Percentiles rank a stretch among this genome's conserved stretches.
phyloP scores from a whole-genome alignment of 2,888 invertebrate genomes.

The Leptothorax acervorum region DNA sequence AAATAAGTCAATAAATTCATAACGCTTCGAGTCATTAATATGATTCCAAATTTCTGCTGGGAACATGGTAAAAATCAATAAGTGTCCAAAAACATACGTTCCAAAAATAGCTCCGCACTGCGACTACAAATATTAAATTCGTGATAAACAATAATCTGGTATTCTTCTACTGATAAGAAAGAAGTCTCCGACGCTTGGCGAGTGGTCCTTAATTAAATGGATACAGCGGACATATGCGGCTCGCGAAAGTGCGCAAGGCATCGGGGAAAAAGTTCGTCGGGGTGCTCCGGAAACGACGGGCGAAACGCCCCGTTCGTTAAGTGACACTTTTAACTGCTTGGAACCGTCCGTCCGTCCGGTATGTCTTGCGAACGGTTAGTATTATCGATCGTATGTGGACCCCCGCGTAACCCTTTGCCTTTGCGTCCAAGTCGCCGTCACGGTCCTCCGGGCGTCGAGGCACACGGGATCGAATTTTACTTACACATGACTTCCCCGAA shows the following conservation, averaged over 20 bases:
- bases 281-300: conserved; percentile 27
- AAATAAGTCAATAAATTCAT: neutral
- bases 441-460: neutral
- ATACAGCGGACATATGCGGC: neutral
- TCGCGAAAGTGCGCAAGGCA: neutral
- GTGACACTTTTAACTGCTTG: conserved; percentile 75
- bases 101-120: neutral
- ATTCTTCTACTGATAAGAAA: neutral
- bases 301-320: conserved; percentile 78
- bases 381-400: conserved; percentile 78
- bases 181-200: neutral
- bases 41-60: neutral
- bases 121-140: neutral
- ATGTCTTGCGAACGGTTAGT: conserved; percentile 77
- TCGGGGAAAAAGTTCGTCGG: neutral
- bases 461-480: conserved; percentile 42
- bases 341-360: conserved; percentile 58
- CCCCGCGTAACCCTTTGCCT: conserved; percentile 55
- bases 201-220: neutral
- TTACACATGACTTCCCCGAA: conserved; percentile 68
- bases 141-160: neutral
- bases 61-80: neutral
- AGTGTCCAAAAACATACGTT: neutral
- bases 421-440: conserved; percentile 24
- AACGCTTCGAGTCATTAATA: neutral